Conservation (phyloP, 2,113 vertebrate genomes). For the Acrocephalus arundinaceus region DNA sequence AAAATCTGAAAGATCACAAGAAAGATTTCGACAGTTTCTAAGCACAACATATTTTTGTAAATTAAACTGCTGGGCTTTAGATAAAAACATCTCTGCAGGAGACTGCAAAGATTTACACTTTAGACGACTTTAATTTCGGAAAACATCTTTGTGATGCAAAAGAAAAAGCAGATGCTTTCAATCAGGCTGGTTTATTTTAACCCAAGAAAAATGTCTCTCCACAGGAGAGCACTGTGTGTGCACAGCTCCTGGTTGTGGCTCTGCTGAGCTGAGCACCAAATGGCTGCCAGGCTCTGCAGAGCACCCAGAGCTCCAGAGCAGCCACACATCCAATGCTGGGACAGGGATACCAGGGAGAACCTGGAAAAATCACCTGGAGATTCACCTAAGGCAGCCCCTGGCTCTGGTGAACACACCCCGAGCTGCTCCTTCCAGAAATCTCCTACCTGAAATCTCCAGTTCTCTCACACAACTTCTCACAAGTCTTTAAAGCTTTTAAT, state of each 20-base stretch:
- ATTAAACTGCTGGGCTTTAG: background rate
- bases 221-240: background rate
- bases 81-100: background rate
- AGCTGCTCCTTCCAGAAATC: background rate
- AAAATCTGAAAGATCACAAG: background rate
- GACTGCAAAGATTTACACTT: background rate
- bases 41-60: background rate
- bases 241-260: background rate
- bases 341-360: rapidly evolving
- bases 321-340: background rate
- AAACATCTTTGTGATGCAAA: background rate
- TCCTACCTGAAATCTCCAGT: background rate
- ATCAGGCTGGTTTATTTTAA: conserved; percentile 51
- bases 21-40: background rate
- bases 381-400: background rate
- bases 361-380: background rate
- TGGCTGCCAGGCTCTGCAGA: background rate
- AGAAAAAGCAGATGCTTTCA: conserved; percentile 54
- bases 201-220: background rate
- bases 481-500: conserved; percentile 49
- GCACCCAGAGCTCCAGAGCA: background rate
- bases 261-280: background rate
- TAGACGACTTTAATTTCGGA: background rate
- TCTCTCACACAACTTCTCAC: background rate
- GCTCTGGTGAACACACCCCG: background rate